phyloP scores from a whole-genome alignment of 2,888 invertebrate species.

The Unio delphinus region DNA sequence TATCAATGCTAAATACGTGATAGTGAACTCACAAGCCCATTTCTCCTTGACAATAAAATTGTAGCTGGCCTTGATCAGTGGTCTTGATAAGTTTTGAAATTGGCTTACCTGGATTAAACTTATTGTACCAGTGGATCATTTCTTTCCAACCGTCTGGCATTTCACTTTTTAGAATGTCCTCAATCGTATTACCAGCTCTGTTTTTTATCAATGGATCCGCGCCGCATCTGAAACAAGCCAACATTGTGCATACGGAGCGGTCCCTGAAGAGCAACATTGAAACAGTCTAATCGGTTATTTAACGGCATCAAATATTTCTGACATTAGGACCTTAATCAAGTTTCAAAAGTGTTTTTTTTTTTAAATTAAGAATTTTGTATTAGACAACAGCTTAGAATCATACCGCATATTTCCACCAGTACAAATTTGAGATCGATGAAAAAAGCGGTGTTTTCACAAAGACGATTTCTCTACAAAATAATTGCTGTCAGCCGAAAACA shows the following conservation, averaged over 20 bases:
- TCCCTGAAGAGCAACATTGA: background rate
- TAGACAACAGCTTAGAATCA: no score
- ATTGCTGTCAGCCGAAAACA: no score
- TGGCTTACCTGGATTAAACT: constrained; percentile 54
- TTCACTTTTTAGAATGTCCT: constrained; percentile 46
- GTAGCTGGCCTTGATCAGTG: background rate
- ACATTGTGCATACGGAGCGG: background rate
- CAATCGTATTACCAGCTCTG: constrained; percentile 51
- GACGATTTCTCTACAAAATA: no score
- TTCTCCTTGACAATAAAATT: background rate
- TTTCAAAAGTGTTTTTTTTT: no score
- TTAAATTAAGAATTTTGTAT: no score
- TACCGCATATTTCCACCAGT: no score
- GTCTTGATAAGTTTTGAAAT: background rate
- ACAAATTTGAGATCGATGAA: no score
- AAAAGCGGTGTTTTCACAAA: no score
- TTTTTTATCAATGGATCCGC: constrained; percentile 53
- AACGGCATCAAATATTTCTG: no score
- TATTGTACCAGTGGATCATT: constrained; percentile 57
- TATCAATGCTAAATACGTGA: no score
- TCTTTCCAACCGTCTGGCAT: constrained; percentile 52
- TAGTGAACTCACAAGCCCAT: background rate
- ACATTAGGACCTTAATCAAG: no score
- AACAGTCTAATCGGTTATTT: background rate
- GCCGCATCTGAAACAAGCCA: constrained; percentile 48